Base-by-base conservation (phyloP, 1,140 invertebrate species). In the Hirudo medicinalis region DNA sequence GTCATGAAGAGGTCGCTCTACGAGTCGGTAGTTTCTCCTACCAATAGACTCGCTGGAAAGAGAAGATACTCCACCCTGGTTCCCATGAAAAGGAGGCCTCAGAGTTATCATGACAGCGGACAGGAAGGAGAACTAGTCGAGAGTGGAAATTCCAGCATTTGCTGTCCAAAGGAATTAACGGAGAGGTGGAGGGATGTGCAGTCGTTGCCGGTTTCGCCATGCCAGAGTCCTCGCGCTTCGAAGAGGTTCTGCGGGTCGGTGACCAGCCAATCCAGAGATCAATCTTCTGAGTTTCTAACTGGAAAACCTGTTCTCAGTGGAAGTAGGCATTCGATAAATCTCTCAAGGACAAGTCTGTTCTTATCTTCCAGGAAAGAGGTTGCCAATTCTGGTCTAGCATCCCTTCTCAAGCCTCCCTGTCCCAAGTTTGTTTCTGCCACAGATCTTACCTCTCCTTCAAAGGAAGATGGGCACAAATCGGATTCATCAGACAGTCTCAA, bases 1-100 rank as follows among this genome's bases (percentile, higher is more conserved):
- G 73, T 74, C 0, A 74, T 74, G 73, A 74, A 74, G 70, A 55
- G 71, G 55, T 57, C 69, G 17, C 60, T 74, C 13, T 74, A 74
- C 43, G 73, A 74, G 54, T 74, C 73, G 8, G 73, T 74, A 8
- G 40, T 74, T 22, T 73, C 70, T 19, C 67, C 73, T n/a, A 60
- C 73, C 49, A 63, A 63, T 63, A 22, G 57, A 22, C 57, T 63
- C 8, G 57, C 57, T 20, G 57, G 57, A 22, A 57, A 70, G 40
- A 54, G 70, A 32, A 69, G 73, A 15, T 67, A 71, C 53, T 74
- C 73, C 15, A 70, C 70, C 20, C 8, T 32, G 22, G 22, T 32
- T 15, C 22, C 22, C 20, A 32, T 63, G 57, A 63, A 32, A n/a
- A 63, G 57, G 17, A 32, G 68, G 25, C 60, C 67, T 20, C 49